Base-by-base conservation (phyloP, 2,888 invertebrate genomes). In the Gandaritis pyraliata region DNA sequence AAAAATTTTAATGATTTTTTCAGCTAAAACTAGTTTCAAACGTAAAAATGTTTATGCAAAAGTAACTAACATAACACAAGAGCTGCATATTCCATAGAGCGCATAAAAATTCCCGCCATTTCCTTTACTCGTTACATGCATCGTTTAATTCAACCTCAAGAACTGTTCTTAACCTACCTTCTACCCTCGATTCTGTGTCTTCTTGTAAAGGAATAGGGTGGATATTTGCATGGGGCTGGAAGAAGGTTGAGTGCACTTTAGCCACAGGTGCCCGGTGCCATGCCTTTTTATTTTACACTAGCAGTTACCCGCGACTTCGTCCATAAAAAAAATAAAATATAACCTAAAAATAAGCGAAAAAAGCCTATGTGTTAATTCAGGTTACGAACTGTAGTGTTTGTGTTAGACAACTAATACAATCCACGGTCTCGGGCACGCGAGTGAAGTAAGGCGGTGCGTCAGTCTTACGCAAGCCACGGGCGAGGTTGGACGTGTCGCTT, bases 181-280 rank as follows among this genome's bases (percentile, higher is more conserved):
- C 23, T 23, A 23, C 47, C 45, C 58, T 58, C 33, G 45, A 54
- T 48, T 55, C 7, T 58, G 29, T 10, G 33, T 33, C 47, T 46
- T 57, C 15, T 43, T 47, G 4, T 47, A 29, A 12, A 39, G 48
- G 12, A 11, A 13, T 49, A 57, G 30, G 48, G 56, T 13, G 7
- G 29, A 41, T 48, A 52, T 61, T 64, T 15, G 18, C 47, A 15
- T 57, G 45, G n/a, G 36, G 38, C 48, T 29, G 41, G 51, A 38
- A 64, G 33, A 62, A 69, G 74, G 75, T 76, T 74, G 74, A 76
- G 75, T 69, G 72, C 66, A 63, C 72, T 73, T n/a, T 61, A 54
- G 52, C 69, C 68, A 76, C 77, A 78, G 77, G 79, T 78, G 75
- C 72, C 77, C 77, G 77, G 79, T 77, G 75, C 72, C 23, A 58